phyloP scores from a whole-genome alignment of 1,140 invertebrate genomes.

The Pogonomyrmex barbatus region DNA sequence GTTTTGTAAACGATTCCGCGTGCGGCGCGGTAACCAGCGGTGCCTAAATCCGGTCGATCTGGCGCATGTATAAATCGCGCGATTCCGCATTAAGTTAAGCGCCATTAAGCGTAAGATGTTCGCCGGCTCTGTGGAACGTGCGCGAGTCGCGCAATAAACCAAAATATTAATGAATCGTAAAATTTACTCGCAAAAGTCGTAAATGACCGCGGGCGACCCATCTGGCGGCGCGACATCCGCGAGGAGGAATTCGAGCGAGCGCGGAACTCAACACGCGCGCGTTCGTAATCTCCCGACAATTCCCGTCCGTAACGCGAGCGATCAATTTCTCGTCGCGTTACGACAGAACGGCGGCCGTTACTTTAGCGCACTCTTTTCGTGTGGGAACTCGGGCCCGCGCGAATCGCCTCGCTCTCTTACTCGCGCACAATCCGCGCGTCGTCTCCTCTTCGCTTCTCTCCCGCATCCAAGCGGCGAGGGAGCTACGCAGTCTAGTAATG shows the following conservation, averaged over 20 bases:
- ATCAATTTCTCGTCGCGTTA: conserved; percentile 61
- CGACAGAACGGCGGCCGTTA: conserved; percentile 58
- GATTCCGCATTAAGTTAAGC: background rate
- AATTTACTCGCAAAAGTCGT: conserved; percentile 4
- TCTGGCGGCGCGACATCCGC: background rate
- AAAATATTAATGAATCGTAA: conserved; percentile 31
- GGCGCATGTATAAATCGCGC: too few relatives aligned
- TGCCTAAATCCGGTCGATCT: background rate
- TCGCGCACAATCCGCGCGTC: conserved; percentile 19
- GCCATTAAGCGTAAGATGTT: background rate
- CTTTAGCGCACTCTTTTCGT: conserved; percentile 54
- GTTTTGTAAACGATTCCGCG: background rate
- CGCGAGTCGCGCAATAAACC: background rate
- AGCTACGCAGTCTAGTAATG: conserved; percentile 70
- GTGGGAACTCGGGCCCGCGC: conserved; percentile 14
- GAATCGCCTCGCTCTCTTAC: conserved; percentile 17
- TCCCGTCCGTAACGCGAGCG: conserved; percentile 25
- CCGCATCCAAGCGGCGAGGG: conserved; percentile 33
- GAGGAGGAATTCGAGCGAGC: background rate
- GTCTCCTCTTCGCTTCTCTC: conserved; percentile 50
- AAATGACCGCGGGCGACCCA: background rate
- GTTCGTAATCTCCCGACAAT: conserved; percentile 3
- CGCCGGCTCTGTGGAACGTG: background rate
- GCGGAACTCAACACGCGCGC: conserved; percentile 1
- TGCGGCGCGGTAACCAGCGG: background rate